These are phyloP conservation scores for Papilio dardanus DNA, from an alignment of 1,140 invertebrate species.

Conservation along the genomic window DNA sequence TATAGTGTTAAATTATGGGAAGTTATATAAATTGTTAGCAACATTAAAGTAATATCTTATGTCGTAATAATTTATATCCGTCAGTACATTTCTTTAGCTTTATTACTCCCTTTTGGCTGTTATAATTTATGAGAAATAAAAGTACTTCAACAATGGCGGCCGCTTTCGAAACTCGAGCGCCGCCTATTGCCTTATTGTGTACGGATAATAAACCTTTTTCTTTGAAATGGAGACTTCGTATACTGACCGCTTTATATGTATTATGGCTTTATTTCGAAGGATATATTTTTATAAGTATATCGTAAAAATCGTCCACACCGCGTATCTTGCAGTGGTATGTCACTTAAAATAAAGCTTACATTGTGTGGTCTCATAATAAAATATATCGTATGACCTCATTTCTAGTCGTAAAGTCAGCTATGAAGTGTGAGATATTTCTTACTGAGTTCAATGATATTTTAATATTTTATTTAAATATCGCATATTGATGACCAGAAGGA, in stretches of 20 bases:
- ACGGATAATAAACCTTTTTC: conserved; percentile 25
- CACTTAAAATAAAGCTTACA: conserved; percentile 16
- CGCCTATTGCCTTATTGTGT: conserved; percentile 25
- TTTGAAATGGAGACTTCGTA: conserved; percentile 11
- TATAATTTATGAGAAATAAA: conserved; percentile 31
- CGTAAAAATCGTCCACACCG: not conserved
- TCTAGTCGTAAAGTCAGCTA: conserved; percentile 22
- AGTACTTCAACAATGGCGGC: conserved; percentile 22
- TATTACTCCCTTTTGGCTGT: conserved; percentile 25
- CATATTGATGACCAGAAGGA: too few species aligned
- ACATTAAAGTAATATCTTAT: conserved; percentile 1
- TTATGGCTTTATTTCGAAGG: conserved; percentile 4
- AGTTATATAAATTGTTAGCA: not conserved
- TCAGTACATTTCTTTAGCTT: conserved; percentile 20
- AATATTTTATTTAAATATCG: conserved; percentile 9
- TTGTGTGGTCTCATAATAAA: conserved; percentile 25
- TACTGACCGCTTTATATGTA: conserved; percentile 24
- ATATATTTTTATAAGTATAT: conserved; percentile 13
- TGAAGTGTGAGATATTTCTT: conserved; percentile 2
- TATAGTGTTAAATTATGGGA: not conserved
- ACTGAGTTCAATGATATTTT: conserved; percentile 3
- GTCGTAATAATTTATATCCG: conserved; percentile 15
- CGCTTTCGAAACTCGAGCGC: conserved; percentile 27
- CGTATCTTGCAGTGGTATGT: not conserved
- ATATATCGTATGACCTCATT: conserved; percentile 4